Conservation (phyloP, 2,113 vertebrate species). For the Carassius gibelio region DNA sequence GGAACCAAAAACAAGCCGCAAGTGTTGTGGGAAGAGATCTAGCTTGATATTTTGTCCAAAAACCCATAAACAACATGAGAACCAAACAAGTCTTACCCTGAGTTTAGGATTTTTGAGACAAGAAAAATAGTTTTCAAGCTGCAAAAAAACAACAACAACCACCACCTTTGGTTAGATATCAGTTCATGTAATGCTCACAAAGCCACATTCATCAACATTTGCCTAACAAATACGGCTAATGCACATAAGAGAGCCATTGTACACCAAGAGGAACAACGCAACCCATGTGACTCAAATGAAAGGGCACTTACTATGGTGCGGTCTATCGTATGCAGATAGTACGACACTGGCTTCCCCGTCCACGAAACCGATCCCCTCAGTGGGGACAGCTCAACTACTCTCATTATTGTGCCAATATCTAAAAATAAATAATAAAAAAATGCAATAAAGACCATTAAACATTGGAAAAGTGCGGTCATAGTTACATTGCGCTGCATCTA, state of each 20-base stretch:
- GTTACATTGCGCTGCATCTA: background rate
- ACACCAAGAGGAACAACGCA: background rate
- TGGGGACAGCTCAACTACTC: constrained; percentile 96
- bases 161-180: background rate
- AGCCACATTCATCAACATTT: background rate
- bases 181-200: background rate
- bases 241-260: background rate
- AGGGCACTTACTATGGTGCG: constrained; percentile 93
- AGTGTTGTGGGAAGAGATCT: background rate
- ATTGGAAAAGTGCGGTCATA: background rate
- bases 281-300: background rate
- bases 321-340: constrained; percentile 99
- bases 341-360: constrained; percentile 98
- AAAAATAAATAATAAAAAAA: constrained; percentile 29
- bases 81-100: constrained; percentile 87
- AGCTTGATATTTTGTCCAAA: background rate
- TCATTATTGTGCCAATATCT: constrained; percentile 99
- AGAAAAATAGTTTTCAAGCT: constrained; percentile 99
- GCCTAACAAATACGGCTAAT: background rate
- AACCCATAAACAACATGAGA: constrained; percentile 2
- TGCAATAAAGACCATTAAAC: background rate
- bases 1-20: constrained; percentile 6
- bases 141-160: constrained; percentile 62
- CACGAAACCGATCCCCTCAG: constrained; percentile 96
- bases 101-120: constrained; percentile 99